Conservation (phyloP, 2,888 invertebrate species). For the Chalcis sispes region DNA sequence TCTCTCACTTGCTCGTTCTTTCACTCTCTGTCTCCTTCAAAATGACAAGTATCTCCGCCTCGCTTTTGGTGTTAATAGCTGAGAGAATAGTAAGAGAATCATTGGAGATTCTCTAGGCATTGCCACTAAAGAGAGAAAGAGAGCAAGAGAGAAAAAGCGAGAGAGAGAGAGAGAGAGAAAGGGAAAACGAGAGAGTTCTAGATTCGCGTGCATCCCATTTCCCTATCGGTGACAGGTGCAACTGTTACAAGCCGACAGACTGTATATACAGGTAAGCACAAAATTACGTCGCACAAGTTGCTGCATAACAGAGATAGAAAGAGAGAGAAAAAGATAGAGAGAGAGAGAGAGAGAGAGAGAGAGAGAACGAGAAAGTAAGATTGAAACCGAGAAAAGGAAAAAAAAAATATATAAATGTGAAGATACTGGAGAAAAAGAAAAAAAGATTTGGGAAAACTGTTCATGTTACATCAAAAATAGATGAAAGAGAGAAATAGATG, state of each 20-base stretch:
- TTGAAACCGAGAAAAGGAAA: too few relatives aligned
- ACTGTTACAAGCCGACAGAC: conserved; percentile 34
- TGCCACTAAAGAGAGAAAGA: background rate
- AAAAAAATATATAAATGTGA: too few relatives aligned
- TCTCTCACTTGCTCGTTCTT: background rate
- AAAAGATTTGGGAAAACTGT: too few relatives aligned
- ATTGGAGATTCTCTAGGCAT: too few relatives aligned
- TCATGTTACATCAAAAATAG: too few relatives aligned
- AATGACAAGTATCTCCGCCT: conserved; percentile 14
- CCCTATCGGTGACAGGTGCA: conserved; percentile 44
- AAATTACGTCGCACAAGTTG: conserved; percentile 15
- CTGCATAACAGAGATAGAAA: background rate
- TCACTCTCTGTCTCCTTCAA: background rate
- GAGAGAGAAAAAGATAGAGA: background rate
- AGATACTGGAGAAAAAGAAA: background rate
- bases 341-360: background rate
- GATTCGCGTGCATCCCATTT: conserved; percentile 38
- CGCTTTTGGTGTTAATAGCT: conserved; percentile 24
- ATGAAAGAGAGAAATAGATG: too few relatives aligned
- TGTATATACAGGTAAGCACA: conserved; percentile 22
- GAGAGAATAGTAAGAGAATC: conserved; percentile 5
- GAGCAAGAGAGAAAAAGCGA: background rate
- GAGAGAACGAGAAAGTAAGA: background rate
- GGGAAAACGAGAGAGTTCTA: conserved; percentile 16
- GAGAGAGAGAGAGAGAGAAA: background rate